A percentile compares a stretch with the other conserved stretches of the same genome.
Evolutionary conservation across 2,797 vertebrate species (phyloP).

Genomic region (Pristis pectinata): DNA sequence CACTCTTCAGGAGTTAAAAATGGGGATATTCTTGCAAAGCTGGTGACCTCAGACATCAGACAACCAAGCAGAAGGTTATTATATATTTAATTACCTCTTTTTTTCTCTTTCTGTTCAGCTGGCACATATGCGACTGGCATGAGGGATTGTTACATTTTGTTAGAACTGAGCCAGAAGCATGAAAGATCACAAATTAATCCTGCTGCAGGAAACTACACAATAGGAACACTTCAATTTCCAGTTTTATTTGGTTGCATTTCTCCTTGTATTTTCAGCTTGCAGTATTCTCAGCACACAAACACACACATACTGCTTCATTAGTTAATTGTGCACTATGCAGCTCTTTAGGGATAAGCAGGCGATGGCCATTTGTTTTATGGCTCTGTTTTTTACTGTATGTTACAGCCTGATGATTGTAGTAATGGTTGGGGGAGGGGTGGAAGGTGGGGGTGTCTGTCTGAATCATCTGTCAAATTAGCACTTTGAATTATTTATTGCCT

Average conservation of each 20-base stretch:
- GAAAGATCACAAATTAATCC: neutral
- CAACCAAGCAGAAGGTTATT: no score
- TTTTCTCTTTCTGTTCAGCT: neutral
- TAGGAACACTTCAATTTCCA: neutral
- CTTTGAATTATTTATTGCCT: conserved; percentile 75
- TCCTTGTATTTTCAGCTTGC: neutral
- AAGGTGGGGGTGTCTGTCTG: conserved; percentile 55
- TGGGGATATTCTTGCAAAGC: neutral
- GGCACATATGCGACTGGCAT: neutral
- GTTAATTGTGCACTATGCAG: conserved; percentile 67
- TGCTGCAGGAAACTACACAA: neutral
- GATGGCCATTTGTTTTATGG: conserved; percentile 73
- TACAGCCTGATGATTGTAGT: conserved; percentile 68
- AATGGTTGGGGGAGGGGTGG: conserved; percentile 55
- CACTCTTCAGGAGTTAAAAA: conserved; percentile 25
- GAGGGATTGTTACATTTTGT: neutral
- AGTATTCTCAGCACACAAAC: conserved; percentile 40
- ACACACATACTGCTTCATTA: conserved; percentile 69
- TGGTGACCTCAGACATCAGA: neutral
- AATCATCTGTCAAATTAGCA: conserved; percentile 76
- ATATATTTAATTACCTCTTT: neutral
- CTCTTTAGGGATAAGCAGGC: conserved; percentile 71
- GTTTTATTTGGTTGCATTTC: neutral
- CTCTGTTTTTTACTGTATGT: conserved; percentile 58
- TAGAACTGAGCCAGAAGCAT: neutral